These are phyloP conservation scores for Grus americana DNA, from an alignment of 2,113 vertebrate genomes.

Conservation along the genomic window DNA sequence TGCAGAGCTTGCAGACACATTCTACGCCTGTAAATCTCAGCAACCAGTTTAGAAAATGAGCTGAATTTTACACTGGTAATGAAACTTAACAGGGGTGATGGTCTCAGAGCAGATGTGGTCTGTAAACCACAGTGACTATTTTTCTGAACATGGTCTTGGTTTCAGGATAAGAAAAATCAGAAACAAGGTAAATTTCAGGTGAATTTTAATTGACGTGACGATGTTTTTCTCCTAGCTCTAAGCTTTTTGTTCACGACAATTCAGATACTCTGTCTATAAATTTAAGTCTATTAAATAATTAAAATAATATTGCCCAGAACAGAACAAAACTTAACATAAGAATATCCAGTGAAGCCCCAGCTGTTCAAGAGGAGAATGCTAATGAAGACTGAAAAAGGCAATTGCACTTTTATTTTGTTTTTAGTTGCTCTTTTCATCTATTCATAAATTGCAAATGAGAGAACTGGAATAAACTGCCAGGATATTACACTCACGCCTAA, in stretches of 20 bases:
- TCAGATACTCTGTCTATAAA: not conserved
- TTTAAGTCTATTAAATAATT: not conserved
- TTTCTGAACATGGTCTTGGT: not conserved
- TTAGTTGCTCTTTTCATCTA: slow-evolving; percentile 48
- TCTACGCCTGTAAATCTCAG: not conserved
- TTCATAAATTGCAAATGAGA: slow-evolving; percentile 50
- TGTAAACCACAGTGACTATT: not conserved
- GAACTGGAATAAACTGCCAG: not conserved
- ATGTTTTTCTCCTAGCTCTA: not conserved
- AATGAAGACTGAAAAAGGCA: slow-evolving; percentile 55
- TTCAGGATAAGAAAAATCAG: not conserved
- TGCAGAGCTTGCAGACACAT: not conserved
- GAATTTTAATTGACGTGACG: not conserved
- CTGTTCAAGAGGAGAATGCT: slow-evolving; percentile 47
- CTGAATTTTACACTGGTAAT: not conserved
- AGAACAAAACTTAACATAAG: slow-evolving; percentile 18
- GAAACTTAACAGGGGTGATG: not conserved
- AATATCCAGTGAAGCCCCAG: slow-evolving; percentile 36
- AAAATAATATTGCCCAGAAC: not conserved
- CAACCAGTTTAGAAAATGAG: not conserved
- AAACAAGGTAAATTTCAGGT: not conserved
- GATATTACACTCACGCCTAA: not conserved
- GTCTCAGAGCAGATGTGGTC: not conserved
- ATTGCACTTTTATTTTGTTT: slow-evolving; percentile 14
- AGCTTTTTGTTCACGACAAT: not conserved